Evolutionary conservation across 2,113 vertebrate genomes (phyloP).

Genomic region (Lutjanus erythropterus): DNA sequence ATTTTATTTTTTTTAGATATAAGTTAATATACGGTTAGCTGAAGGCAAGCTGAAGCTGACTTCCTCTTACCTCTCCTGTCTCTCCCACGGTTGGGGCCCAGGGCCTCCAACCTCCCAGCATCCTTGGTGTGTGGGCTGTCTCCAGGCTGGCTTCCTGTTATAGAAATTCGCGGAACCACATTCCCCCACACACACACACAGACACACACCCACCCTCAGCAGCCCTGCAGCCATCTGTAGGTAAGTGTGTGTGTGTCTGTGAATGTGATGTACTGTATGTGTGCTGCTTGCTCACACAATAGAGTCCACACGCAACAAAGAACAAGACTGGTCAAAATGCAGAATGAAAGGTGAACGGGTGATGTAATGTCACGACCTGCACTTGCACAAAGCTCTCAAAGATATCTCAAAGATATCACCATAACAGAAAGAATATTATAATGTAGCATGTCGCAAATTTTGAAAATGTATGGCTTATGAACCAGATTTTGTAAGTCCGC

Average conservation of each 20-base stretch:
- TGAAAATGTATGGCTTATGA: neutral
- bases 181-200: slow-evolving; percentile 16
- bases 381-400: neutral
- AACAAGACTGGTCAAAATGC: slow-evolving; percentile 12
- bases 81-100: slow-evolving; percentile 66
- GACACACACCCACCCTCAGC: slow-evolving; percentile 16
- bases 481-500: no score
- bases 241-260: slow-evolving; percentile 40
- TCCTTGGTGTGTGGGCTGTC: slow-evolving; percentile 79
- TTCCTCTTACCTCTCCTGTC: slow-evolving; percentile 67
- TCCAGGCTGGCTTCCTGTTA: slow-evolving; percentile 79
- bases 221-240: slow-evolving; percentile 54
- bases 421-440: neutral
- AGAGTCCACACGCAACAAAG: slow-evolving; percentile 29
- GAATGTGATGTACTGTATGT: slow-evolving; percentile 25
- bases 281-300: slow-evolving; percentile 58
- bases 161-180: slow-evolving; percentile 78
- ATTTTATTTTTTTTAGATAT: slow-evolving; percentile 21
- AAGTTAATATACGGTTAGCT: slow-evolving; percentile 26
- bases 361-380: slow-evolving; percentile 27
- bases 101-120: slow-evolving; percentile 65
- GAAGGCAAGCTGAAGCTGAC: slow-evolving; percentile 34
- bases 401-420: neutral
- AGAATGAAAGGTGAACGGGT: slow-evolving; percentile 36
- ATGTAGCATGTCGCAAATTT: neutral